Percentiles rank a stretch among this genome's conserved stretches.
Evolutionary conservation across 1,140 invertebrate genomes (phyloP).

Genomic region (Reticulitermes speratus): DNA sequence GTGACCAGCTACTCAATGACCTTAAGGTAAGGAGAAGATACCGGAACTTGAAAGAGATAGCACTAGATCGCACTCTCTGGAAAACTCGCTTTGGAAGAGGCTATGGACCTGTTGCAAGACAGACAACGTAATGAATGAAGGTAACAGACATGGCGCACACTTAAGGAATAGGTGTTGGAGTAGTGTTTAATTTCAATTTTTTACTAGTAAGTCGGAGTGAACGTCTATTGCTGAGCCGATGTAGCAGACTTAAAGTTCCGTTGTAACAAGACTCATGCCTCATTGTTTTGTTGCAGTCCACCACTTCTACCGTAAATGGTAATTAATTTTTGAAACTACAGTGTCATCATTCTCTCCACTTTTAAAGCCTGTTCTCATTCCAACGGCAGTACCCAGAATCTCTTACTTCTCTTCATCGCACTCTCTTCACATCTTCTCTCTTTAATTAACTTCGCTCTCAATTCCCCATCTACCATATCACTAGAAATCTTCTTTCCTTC

Average conservation of each 20-base stretch:
- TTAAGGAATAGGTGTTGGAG: background rate
- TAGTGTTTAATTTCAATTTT: too few relatives aligned
- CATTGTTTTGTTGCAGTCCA: background rate
- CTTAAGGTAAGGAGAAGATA: too few relatives aligned
- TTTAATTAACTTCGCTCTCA: conserved; percentile 17
- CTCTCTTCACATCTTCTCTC: background rate
- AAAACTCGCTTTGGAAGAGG: too few relatives aligned
- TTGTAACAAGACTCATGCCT: background rate
- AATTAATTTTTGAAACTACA: background rate
- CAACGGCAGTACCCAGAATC: background rate
- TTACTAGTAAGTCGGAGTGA: background rate
- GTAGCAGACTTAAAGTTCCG: too few relatives aligned
- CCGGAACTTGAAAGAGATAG: too few relatives aligned
- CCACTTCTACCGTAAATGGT: background rate
- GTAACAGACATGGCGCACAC: too few relatives aligned
- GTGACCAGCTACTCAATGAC: too few relatives aligned
- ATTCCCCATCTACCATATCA: background rate
- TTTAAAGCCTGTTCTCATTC: background rate
- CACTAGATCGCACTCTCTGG: too few relatives aligned
- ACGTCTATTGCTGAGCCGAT: background rate
- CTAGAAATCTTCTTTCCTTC: background rate
- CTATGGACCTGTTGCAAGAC: too few relatives aligned
- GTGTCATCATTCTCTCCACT: background rate
- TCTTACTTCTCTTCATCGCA: background rate
- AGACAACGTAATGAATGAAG: too few relatives aligned